phyloP scores from a whole-genome alignment of 2,888 invertebrate species.

The Dicyrtoma fusca region DNA sequence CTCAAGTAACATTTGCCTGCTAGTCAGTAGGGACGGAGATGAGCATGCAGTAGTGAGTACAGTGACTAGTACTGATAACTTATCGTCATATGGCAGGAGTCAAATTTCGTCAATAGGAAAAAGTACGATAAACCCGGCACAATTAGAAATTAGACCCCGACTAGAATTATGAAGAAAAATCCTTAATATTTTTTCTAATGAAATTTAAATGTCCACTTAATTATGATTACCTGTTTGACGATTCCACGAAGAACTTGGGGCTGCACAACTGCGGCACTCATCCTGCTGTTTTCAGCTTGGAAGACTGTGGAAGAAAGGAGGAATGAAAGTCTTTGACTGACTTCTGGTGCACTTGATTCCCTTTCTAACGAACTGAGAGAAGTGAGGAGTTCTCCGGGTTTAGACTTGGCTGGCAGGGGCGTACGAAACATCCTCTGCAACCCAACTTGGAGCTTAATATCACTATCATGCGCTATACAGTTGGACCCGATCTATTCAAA shows the following conservation, averaged over 20 bases:
- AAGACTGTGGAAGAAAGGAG: conserved; percentile 32
- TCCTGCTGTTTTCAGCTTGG: conserved; percentile 43
- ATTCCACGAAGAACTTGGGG: conserved; percentile 62
- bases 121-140: conserved; percentile 8
- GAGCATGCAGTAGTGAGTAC: not conserved
- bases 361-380: conserved; percentile 3
- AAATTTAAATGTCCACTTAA: not conserved
- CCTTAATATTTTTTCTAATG: not conserved
- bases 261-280: conserved; percentile 57
- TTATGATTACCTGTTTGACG: conserved; percentile 69
- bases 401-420: not conserved
- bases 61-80: too few relatives aligned
- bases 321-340: conserved; percentile 16
- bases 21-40: not conserved
- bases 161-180: not conserved
- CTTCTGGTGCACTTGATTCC: conserved; percentile 16
- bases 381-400: conserved; percentile 14
- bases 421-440: not conserved
- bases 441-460: not conserved
- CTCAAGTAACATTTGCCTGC: not conserved
- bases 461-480: not conserved
- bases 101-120: conserved; percentile 11
- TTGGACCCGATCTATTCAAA: not conserved
- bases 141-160: not conserved
- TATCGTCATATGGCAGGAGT: conserved; percentile 26